Evolutionary conservation across 2,113 vertebrate genomes (phyloP).

Genomic region (Etheostoma cragini): DNA sequence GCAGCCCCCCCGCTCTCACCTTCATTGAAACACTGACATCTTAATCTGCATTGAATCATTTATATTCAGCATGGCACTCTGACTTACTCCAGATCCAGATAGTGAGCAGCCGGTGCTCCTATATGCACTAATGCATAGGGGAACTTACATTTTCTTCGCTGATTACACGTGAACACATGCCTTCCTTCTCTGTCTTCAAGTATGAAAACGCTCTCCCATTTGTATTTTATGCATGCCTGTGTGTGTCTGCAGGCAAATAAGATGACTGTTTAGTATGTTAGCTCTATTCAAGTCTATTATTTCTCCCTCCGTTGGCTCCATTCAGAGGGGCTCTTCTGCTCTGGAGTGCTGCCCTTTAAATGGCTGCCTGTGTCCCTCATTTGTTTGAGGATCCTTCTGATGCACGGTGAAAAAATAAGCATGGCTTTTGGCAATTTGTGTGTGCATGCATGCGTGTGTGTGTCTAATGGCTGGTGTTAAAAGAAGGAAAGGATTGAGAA

Average conservation of each 20-base stretch:
- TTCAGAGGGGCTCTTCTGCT: conserved; percentile 49
- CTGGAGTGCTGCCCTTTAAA: conserved; percentile 59
- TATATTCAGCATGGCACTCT: conserved; percentile 62
- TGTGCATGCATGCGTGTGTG: background rate
- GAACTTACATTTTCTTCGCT: conserved; percentile 3
- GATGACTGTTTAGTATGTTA: conserved; percentile 43
- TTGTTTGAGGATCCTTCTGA: conserved; percentile 56
- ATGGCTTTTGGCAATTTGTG: conserved; percentile 32
- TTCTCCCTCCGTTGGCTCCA: conserved; percentile 33
- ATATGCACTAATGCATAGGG: conserved; percentile 33
- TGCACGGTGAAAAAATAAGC: conserved; percentile 19
- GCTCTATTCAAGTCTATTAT: conserved; percentile 60
- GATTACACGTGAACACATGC: conserved; percentile 16
- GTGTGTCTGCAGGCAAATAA: conserved; percentile 14
- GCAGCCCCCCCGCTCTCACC: conserved; percentile 42
- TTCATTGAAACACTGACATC: conserved; percentile 67
- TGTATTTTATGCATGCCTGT: background rate
- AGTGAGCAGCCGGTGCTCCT: conserved; percentile 46
- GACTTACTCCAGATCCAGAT: conserved; percentile 67
- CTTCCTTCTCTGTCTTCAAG: conserved; percentile 23
- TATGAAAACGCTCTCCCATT: conserved; percentile 4
- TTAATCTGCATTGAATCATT: conserved; percentile 74
- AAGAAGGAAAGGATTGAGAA: conserved; percentile 21
- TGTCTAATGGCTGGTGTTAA: conserved; percentile 55
- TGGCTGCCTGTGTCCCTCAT: conserved; percentile 44